These are phyloP conservation scores for Chondrilla cf. caribensis DNA, from an alignment of 37 sponge, comb jelly and placozoan species.

Conservation along the genomic window DNA sequence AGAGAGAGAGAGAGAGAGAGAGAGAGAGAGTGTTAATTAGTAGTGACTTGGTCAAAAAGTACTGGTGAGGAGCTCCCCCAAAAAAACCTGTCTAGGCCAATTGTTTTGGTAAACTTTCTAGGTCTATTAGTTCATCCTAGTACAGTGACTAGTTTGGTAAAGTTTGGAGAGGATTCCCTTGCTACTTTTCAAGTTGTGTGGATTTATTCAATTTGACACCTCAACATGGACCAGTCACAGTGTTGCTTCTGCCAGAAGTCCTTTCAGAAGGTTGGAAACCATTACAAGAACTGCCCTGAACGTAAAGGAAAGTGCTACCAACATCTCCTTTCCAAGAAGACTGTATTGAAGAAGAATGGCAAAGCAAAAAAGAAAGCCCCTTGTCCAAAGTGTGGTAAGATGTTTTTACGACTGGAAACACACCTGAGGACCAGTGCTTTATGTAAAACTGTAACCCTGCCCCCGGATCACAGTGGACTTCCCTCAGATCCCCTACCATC, in stretches of 20 bases:
- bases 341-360: background rate
- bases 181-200: conserved; percentile 17
- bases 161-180: background rate
- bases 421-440: conserved; percentile 4
- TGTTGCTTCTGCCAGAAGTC: background rate
- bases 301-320: background rate
- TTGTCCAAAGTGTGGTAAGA: conserved; percentile 4
- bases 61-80: background rate
- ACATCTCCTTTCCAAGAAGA: background rate
- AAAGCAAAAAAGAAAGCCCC: background rate
- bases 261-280: background rate
- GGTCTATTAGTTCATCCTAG: background rate
- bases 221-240: background rate
- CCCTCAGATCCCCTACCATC: too few relatives aligned
- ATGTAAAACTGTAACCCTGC: background rate
- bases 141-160: background rate
- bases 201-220: background rate
- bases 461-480: too few relatives aligned
- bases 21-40: background rate
- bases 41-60: background rate
- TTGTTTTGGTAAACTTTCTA: background rate
- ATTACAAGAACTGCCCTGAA: background rate
- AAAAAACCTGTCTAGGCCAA: background rate
- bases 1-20: background rate
- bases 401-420: background rate